A percentile compares a stretch with the other conserved stretches of the same genome.
Conservation (phyloP, 2,113 vertebrate species). For the Sitta europaea region DNA sequence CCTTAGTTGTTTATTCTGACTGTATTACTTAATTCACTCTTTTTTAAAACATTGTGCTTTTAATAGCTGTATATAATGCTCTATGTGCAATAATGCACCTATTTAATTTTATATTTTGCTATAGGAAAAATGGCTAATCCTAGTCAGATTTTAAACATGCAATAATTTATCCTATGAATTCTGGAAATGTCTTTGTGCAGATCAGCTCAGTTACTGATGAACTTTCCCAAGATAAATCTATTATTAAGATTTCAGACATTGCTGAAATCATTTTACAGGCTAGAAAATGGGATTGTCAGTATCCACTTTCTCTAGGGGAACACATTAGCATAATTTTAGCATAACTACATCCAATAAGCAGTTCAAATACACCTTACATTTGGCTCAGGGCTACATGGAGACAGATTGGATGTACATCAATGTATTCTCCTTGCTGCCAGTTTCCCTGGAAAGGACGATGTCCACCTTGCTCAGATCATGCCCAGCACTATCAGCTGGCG, state of each 20-base stretch:
- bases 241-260: neutral
- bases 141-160: neutral
- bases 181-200: neutral
- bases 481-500: accelerated
- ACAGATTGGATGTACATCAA: neutral
- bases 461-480: neutral
- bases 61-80: neutral
- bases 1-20: neutral
- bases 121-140: neutral
- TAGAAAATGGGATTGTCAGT: neutral
- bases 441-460: neutral
- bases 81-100: neutral
- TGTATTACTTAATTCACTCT: neutral
- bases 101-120: neutral
- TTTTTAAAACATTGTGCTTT: neutral
- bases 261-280: neutral
- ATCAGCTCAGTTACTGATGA: neutral
- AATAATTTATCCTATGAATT: neutral
- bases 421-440: neutral
- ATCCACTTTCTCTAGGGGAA: neutral
- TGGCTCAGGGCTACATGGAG: neutral
- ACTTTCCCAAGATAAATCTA: neutral
- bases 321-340: neutral
- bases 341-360: neutral
- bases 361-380: neutral